A percentile compares a stretch with the other conserved stretches of the same genome.
These are phyloP conservation scores for Myotis vivesi DNA, from an alignment of 2,797 vertebrate species.

Conservation along the genomic window DNA sequence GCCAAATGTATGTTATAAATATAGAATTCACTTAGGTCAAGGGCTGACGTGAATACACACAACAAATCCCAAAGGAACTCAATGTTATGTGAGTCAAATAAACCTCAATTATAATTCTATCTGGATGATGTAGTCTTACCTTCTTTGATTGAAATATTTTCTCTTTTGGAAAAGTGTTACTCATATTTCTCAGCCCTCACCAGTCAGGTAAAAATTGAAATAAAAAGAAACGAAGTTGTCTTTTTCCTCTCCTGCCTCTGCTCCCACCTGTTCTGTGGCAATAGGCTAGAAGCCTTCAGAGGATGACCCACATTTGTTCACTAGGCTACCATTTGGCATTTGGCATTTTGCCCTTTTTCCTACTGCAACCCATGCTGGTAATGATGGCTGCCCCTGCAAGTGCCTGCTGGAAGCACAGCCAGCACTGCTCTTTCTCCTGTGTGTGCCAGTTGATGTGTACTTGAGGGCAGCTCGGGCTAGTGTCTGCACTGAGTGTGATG, in stretches of 20 bases:
- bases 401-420: not conserved
- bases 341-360: not conserved
- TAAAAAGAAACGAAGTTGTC: not conserved
- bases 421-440: not conserved
- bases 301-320: not conserved
- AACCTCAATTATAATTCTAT: not conserved
- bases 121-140: not conserved
- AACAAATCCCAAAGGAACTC: not conserved
- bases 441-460: not conserved
- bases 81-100: not conserved
- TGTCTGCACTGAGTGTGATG: not conserved
- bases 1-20: not conserved
- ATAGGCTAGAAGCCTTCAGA: not conserved
- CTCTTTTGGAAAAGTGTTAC: not conserved
- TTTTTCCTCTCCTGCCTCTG: not conserved
- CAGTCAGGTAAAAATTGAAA: constrained; percentile 38
- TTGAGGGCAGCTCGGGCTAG: not conserved
- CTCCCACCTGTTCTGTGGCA: not conserved
- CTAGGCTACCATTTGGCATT: not conserved
- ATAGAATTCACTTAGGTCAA: not conserved
- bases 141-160: not conserved
- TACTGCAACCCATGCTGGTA: not conserved
- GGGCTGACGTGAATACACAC: not conserved
- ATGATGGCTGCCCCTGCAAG: not conserved
- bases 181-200: not conserved